These are phyloP conservation scores for Archips crataeganus DNA, from an alignment of 2,888 invertebrate species.

Conservation along the genomic window DNA sequence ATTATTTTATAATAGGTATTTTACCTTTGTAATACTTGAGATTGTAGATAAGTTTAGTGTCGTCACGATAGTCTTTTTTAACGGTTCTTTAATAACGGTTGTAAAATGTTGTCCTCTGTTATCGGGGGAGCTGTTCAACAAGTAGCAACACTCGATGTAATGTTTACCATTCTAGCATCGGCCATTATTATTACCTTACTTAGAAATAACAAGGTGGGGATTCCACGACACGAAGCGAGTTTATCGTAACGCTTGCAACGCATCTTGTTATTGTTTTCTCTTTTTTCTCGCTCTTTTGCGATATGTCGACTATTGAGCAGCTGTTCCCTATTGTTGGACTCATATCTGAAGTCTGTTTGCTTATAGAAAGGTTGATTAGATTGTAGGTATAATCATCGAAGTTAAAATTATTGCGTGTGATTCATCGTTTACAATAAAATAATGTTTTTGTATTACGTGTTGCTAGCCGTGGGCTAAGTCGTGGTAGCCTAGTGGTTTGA, in stretches of 20 bases:
- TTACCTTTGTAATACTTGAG: too few relatives aligned
- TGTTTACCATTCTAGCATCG: slow-evolving; percentile 22
- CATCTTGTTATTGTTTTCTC: slow-evolving; percentile 1
- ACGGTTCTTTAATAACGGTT: too few relatives aligned
- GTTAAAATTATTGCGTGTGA: too few relatives aligned
- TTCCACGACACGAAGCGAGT: neutral
- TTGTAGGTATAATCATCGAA: neutral
- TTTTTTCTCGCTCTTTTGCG: neutral
- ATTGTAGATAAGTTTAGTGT: too few relatives aligned
- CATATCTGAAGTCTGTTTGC: too few relatives aligned
- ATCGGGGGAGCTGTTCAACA: neutral
- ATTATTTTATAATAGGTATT: too few relatives aligned
- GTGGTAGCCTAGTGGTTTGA: too few relatives aligned
- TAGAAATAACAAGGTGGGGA: slow-evolving; percentile 10
- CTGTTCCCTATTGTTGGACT: neutral
- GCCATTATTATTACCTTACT: neutral
- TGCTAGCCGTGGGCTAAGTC: too few relatives aligned
- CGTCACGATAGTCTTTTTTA: too few relatives aligned
- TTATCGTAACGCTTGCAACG: neutral
- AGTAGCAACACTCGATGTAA: slow-evolving; percentile 35
- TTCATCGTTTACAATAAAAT: too few relatives aligned
- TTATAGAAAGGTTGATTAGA: neutral
- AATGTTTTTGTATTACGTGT: too few relatives aligned
- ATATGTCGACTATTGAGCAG: neutral
- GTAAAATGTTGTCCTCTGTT: too few relatives aligned